Conservation (phyloP, 2,797 vertebrate species). For the Epinephelus malabaricus region DNA sequence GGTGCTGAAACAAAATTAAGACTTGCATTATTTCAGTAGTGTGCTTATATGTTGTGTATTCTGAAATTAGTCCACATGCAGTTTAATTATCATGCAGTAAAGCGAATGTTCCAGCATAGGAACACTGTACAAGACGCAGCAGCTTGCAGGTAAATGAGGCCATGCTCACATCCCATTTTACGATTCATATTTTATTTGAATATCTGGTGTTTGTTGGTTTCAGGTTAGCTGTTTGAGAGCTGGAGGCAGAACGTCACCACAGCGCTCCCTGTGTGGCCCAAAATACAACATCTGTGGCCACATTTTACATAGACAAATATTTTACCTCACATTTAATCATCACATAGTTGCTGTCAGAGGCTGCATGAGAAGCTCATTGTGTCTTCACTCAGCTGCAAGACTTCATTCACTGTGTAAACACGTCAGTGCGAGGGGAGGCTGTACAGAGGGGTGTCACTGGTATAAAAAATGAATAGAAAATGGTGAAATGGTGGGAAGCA, state of each 20-base stretch:
- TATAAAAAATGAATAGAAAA: too few relatives aligned
- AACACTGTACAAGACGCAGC: background rate
- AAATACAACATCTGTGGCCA: slow-evolving; percentile 31
- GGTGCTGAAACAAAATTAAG: background rate
- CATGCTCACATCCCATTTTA: background rate
- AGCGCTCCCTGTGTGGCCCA: slow-evolving; percentile 37
- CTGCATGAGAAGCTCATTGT: slow-evolving; percentile 23
- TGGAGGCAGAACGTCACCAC: slow-evolving; percentile 10
- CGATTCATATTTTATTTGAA: background rate
- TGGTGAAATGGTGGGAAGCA: too few relatives aligned
- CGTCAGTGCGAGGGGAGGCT: background rate
- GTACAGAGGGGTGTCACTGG: background rate
- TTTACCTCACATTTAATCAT: slow-evolving; percentile 25
- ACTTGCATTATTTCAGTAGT: background rate
- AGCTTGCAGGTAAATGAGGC: slow-evolving; percentile 6
- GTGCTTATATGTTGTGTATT: background rate
- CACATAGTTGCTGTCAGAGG: slow-evolving; percentile 21
- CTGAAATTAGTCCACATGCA: background rate
- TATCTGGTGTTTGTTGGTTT: background rate
- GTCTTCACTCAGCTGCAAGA: slow-evolving; percentile 18
- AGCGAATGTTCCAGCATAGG: background rate
- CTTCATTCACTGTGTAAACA: slow-evolving; percentile 33
- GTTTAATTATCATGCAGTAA: background rate
- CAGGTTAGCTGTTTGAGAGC: background rate
- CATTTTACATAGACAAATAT: slow-evolving; percentile 62